Evolutionary conservation across 2,888 invertebrate genomes (phyloP).

Genomic region (Phlogophora meticulosa): DNA sequence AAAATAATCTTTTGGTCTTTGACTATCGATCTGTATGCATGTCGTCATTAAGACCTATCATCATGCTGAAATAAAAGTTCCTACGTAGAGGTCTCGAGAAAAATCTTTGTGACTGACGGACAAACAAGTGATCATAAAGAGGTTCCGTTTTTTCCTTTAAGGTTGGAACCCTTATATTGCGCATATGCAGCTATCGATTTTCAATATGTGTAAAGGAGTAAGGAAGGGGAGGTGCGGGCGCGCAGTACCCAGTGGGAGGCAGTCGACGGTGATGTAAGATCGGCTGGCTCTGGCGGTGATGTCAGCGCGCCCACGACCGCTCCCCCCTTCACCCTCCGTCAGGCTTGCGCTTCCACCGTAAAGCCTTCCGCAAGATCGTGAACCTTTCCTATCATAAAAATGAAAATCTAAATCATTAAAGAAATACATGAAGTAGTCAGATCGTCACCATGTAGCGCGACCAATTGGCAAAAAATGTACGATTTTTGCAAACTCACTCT

Average conservation of each 20-base stretch:
- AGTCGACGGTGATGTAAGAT: conserved; percentile 88
- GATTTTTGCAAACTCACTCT: conserved; percentile 5
- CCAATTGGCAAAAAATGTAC: conserved; percentile 1
- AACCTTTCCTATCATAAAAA: conserved; percentile 60
- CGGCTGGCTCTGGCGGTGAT: conserved; percentile 89
- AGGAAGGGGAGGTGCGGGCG: conserved; percentile 70
- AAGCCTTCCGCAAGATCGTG: conserved; percentile 85
- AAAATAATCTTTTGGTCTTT: too few relatives aligned
- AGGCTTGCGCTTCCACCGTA: conserved; percentile 70
- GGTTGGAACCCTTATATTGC: conserved; percentile 4
- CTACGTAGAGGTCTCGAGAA: too few relatives aligned
- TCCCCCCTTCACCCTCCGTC: conserved; percentile 72
- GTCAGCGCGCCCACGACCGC: conserved; percentile 88
- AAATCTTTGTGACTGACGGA: too few relatives aligned
- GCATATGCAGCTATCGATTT: conserved; percentile 66
- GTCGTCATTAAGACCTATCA: too few relatives aligned
- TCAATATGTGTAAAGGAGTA: conserved; percentile 70
- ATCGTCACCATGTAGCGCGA: neutral
- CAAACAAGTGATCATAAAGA: too few relatives aligned
- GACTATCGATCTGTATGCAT: too few relatives aligned
- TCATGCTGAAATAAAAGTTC: too few relatives aligned
- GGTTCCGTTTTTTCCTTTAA: too few relatives aligned
- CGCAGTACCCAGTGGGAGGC: conserved; percentile 81
- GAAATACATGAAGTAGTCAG: neutral
- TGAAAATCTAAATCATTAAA: conserved; percentile 13